Base-by-base conservation (phyloP, 1,140 invertebrate species). In the Drosophila serrata region DNA sequence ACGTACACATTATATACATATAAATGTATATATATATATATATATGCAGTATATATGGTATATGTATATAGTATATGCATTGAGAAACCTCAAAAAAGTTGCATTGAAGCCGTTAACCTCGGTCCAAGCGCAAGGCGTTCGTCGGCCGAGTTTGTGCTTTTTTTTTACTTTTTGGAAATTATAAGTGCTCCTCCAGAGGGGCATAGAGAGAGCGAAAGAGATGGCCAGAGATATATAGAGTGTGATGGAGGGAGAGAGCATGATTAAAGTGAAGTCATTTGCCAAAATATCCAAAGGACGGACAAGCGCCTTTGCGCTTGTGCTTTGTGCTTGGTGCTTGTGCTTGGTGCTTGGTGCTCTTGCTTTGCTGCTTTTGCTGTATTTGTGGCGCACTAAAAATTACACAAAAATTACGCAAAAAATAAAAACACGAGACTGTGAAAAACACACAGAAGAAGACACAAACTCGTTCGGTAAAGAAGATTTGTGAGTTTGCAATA, bases 61-160 rank as follows among this genome's bases (percentile, higher is more conserved):
- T 24, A 22, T 62, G 42, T 53, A 22, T 62, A 46, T 53, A 31
- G 6, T 56, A 42, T 27, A 43, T 57, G 24, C 59, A 15, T 69
- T 73, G 63, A 78, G 84, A 87, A 87, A 90, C 85, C 85, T 81
- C 81, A 85, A 87, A 91, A 85, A 90, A 92, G 86, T 92, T 92
- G 91, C 73, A 92, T 77, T 82, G 76, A 92, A 92, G 91, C 91
- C 91, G 91, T 92, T 92, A 92, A 92, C 91, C 91, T 92, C 91
- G 91, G 77, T 74, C 75, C 55, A 56, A 64, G 77, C 86, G 73
- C 75, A 53, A 56, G 64, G 77, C 86, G 87, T 88, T 92, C 90
- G 86, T 82, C 88, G 88, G 76, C 81, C 88, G 88, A 88, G 74
- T 91, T 87, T 87, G 79, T 24, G 22, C 4, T 48, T n/a, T n/a